Evolutionary conservation across 2,888 invertebrate species (phyloP).

Genomic region (Rugalucina vietnamica): DNA sequence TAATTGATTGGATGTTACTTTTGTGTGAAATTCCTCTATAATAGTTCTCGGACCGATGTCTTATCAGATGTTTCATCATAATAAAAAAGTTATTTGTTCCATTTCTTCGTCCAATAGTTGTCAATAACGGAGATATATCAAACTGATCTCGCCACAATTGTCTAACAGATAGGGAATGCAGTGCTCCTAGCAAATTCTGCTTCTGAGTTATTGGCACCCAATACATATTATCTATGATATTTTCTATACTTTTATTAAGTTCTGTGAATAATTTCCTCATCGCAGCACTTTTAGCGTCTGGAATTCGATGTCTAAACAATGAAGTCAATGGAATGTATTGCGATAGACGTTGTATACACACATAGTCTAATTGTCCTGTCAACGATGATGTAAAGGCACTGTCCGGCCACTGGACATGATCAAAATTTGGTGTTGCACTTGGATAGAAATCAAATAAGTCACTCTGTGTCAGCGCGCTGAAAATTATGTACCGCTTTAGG

Average conservation of each 20-base stretch:
- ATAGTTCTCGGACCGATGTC: slow-evolving; percentile 25
- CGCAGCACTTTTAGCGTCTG: slow-evolving; percentile 25
- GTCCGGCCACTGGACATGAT: slow-evolving; percentile 14
- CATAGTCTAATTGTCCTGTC: slow-evolving; percentile 21
- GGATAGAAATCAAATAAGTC: slow-evolving; percentile 65
- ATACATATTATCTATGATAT: slow-evolving; percentile 51
- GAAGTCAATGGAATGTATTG: slow-evolving; percentile 42
- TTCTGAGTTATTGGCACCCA: slow-evolving; percentile 60
- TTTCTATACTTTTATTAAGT: slow-evolving; percentile 44
- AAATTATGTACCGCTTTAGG: slow-evolving; percentile 67
- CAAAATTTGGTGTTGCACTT: slow-evolving; percentile 33
- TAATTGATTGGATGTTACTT: background rate
- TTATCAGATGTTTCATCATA: slow-evolving; percentile 39
- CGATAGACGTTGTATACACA: slow-evolving; percentile 41
- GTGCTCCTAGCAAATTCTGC: slow-evolving; percentile 42
- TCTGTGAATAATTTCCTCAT: slow-evolving; percentile 43
- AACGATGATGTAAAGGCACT: slow-evolving; percentile 36
- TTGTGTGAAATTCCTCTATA: slow-evolving; percentile 20
- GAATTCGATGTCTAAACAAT: slow-evolving; percentile 34
- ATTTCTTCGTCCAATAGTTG: slow-evolving; percentile 5
- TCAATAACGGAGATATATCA: background rate
- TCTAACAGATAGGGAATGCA: slow-evolving; percentile 35
- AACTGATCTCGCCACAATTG: background rate
- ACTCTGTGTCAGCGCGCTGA: slow-evolving; percentile 64
- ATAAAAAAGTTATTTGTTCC: slow-evolving; percentile 38